phyloP scores from a whole-genome alignment of 2,113 vertebrate genomes.

The Stigmatopora nigra region DNA sequence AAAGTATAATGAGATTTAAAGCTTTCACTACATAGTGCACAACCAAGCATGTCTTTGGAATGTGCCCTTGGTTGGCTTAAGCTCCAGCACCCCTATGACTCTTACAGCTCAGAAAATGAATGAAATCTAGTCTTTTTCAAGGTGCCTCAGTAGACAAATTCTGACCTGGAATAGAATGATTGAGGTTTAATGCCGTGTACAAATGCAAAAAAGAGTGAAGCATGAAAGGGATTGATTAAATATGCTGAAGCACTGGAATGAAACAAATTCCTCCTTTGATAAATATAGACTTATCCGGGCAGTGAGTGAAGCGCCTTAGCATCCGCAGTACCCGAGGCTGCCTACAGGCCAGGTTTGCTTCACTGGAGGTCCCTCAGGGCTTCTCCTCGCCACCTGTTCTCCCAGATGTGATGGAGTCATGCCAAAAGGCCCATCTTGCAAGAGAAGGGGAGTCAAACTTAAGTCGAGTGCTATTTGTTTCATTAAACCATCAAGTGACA shows the following conservation, averaged over 20 bases:
- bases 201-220: background rate
- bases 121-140: no score
- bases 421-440: conserved; percentile 37
- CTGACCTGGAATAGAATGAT: background rate
- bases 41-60: no score
- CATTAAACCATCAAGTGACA: conserved; percentile 28
- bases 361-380: conserved; percentile 36
- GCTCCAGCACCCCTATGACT: no score
- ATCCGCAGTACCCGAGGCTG: conserved; percentile 38
- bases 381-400: conserved; percentile 50
- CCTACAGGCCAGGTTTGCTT: conserved; percentile 44
- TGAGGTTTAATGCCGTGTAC: background rate
- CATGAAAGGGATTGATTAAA: background rate
- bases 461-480: conserved; percentile 31
- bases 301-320: conserved; percentile 15
- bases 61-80: no score
- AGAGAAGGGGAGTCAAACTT: conserved; percentile 28
- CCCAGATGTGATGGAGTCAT: conserved; percentile 49
- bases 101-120: no score
- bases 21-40: no score
- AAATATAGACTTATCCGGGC: conserved; percentile 12
- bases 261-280: background rate
- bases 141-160: no score
- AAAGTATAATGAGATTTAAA: no score
- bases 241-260: background rate